These are phyloP conservation scores for Stegodyphus dumicola DNA, from an alignment of 1,140 invertebrate genomes.

Conservation along the genomic window DNA sequence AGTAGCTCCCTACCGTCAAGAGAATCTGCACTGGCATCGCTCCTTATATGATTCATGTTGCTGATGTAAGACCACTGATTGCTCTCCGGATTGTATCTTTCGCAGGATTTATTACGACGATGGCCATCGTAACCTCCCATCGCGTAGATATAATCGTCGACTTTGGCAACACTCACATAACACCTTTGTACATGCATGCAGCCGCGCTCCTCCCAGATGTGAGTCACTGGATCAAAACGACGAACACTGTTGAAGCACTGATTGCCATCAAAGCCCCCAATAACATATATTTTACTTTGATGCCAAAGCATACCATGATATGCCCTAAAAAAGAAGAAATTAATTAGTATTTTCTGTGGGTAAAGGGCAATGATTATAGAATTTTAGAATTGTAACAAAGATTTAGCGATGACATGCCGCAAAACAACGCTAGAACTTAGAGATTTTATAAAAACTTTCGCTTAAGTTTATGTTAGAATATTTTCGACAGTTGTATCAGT, in stretches of 20 bases:
- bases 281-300: slow-evolving; percentile 79
- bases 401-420: too few species aligned
- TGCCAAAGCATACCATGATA: slow-evolving; percentile 80
- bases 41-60: slow-evolving; percentile 66
- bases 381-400: too few species aligned
- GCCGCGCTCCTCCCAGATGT: slow-evolving; percentile 76
- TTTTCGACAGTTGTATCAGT: too few species aligned
- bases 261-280: slow-evolving; percentile 81
- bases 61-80: slow-evolving; percentile 68
- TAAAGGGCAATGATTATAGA: too few species aligned
- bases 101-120: slow-evolving; percentile 69
- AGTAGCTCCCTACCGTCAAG: slow-evolving; percentile 63
- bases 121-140: slow-evolving; percentile 73
- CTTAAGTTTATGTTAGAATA: too few species aligned
- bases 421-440: too few species aligned
- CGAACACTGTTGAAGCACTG: slow-evolving; percentile 77
- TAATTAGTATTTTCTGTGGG: too few species aligned
- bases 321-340: slow-evolving; percentile 70
- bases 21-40: slow-evolving; percentile 65
- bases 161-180: slow-evolving; percentile 80
- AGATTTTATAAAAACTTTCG: too few species aligned
- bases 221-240: slow-evolving; percentile 75
- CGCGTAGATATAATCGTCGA: slow-evolving; percentile 70
- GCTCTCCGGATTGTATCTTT: slow-evolving; percentile 67
- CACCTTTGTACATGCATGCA: slow-evolving; percentile 80